These are phyloP conservation scores for Oxyruncus cristatus DNA, from an alignment of 2,113 vertebrate species.

Conservation along the genomic window DNA sequence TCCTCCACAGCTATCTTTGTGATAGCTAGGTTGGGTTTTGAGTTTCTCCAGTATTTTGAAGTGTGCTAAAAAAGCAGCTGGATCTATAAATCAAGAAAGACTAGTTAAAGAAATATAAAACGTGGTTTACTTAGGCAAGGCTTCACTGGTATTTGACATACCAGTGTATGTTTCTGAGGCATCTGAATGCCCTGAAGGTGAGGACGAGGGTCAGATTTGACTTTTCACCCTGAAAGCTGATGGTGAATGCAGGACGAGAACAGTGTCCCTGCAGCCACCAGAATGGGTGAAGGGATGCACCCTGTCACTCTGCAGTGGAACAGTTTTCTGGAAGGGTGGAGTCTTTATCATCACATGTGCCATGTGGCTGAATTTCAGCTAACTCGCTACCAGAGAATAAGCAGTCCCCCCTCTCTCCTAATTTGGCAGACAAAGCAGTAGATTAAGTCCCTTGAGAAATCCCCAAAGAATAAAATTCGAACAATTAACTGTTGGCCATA, in stretches of 20 bases:
- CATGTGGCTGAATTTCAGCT: background rate
- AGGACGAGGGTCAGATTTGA: background rate
- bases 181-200: background rate
- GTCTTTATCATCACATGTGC: background rate
- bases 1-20: background rate
- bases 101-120: background rate
- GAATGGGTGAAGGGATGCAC: background rate
- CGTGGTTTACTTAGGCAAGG: background rate
- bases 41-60: background rate
- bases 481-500: background rate
- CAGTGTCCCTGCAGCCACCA: background rate
- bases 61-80: background rate
- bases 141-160: background rate
- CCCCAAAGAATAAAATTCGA: background rate
- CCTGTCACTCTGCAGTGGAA: background rate
- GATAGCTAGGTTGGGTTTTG: background rate
- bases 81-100: background rate
- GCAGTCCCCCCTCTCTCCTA: background rate
- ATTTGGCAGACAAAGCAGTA: background rate
- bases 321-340: background rate
- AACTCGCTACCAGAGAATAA: background rate
- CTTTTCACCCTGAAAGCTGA: background rate
- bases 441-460: background rate
- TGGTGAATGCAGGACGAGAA: background rate
- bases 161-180: background rate